Evolutionary conservation across 2,797 vertebrate genomes (phyloP), one percentile per base, ranked within the genome.

Genomic region (Vipera latastei): DNA sequence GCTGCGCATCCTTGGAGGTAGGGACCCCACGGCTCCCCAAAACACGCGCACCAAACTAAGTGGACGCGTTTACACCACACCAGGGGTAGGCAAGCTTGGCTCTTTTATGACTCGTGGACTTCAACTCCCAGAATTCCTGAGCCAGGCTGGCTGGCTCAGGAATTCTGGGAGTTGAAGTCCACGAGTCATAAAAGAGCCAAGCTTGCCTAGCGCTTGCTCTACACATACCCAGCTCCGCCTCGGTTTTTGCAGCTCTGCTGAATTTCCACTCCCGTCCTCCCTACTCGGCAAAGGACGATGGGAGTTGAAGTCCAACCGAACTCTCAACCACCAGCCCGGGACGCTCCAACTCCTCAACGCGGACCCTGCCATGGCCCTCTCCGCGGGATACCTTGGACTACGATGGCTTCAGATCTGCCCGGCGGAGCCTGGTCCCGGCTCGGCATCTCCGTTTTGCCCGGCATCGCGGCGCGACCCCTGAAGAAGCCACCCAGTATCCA

Each of bases 351-450:
- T 55, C 12, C 7, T 16, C 26, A 14, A 38, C 48, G n/a, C 38
- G 18, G 18, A 32, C 20, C 61, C 55, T 65, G 28, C 53, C 53
- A 16, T 55, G 12, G 89, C 6, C 44, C 26, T 26, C 18, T 20
- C 12, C 51, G 4, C 26, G 20, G 51, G 89, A 92, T 94, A 95
- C 95, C 95, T 92, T 92, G 60, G 25, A 94, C 94, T 6, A 85
- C 28, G 28, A 92, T 56, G 18, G 78, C 53, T 18, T 94, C 91
- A 38, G 18, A 1, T 38, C 93, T 86, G 38, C 95, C 93, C 22
- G 92, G 91, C 28, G 91, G 55, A 53, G 85, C 89, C 48, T 91
- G 90, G 53, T 91, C 90, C 26, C 55, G 89, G 4, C 90, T 92
- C 63, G 94, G 93, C 28, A 94, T 87, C 83, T 14, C 16, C 25